Percentiles rank a stretch among this genome's conserved stretches.
phyloP scores from a whole-genome alignment of 1,140 invertebrate species.

The Drosophila pseudoobscura region DNA sequence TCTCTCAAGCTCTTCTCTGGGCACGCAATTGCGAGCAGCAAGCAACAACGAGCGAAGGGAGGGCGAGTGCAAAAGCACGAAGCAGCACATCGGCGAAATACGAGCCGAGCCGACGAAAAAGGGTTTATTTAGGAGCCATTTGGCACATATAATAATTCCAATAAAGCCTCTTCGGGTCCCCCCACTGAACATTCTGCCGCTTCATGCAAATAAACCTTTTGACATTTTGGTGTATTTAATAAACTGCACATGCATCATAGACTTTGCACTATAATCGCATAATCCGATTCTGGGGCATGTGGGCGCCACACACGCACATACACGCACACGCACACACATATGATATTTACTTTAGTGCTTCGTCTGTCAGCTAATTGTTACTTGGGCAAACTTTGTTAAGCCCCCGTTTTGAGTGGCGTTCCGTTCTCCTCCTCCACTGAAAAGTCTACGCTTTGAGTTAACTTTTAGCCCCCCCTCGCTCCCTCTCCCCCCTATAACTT shows the following conservation, averaged over 20 bases:
- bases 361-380: conserved; percentile 65
- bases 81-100: no score
- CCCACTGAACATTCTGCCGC: no score
- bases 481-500: conserved; percentile 35
- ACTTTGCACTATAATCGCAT: conserved; percentile 14
- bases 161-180: no score
- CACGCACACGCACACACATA: conserved; percentile 4
- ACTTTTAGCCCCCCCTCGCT: conserved; percentile 33
- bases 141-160: no score
- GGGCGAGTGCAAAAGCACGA: no score
- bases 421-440: neutral
- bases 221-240: conserved; percentile 13
- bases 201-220: neutral
- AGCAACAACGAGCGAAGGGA: no score
- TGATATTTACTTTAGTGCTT: conserved; percentile 43
- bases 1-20: no score
- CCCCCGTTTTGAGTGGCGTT: neutral
- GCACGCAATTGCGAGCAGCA: no score
- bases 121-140: no score
- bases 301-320: neutral
- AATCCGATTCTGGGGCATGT: neutral
- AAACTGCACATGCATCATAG: conserved; percentile 27
- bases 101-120: no score
- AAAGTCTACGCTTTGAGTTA: conserved; percentile 18
- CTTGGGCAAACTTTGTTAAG: conserved; percentile 52